A percentile compares a stretch with the other conserved stretches of the same genome.
These are phyloP conservation scores for Mesocentrotus franciscanus DNA, from an alignment of 53 echinoderm and acorn worm species.

Conservation along the genomic window DNA sequence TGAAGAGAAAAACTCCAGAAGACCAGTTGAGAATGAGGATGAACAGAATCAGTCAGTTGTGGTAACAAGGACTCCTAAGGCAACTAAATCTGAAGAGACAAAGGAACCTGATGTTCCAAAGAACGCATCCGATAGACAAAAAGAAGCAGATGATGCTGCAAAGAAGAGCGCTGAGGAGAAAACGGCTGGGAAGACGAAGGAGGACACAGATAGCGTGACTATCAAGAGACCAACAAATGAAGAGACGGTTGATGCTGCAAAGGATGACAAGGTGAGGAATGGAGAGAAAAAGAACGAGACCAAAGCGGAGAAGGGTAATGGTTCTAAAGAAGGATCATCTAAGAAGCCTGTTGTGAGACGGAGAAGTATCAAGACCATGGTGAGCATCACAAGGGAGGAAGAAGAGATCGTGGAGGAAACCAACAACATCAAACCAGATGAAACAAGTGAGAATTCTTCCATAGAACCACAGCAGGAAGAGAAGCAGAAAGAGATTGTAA, in stretches of 20 bases:
- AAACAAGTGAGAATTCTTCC: constrained; percentile 25
- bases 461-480: background rate
- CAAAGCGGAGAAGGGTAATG: constrained; percentile 6
- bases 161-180: constrained; percentile 6
- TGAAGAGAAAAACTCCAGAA: background rate
- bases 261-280: background rate
- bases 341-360: constrained; percentile 25
- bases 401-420: constrained; percentile 55
- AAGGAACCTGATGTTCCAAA: background rate
- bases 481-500: background rate
- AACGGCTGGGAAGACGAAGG: background rate
- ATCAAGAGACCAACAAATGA: constrained; percentile 1
- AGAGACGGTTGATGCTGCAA: constrained; percentile 31
- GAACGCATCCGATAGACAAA: background rate
- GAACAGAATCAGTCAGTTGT: background rate
- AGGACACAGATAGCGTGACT: background rate
- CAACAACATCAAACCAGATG: background rate
- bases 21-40: background rate
- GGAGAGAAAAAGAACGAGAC: constrained; percentile 36
- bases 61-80: constrained; percentile 7
- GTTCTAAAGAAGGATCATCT: constrained; percentile 3
- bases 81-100: background rate
- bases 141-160: background rate
- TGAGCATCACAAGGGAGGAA: constrained; percentile 33
- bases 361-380: constrained; percentile 47